These are phyloP conservation scores for Drosophila fungiperda DNA, from an alignment of 2,888 invertebrate species.

Conservation along the genomic window DNA sequence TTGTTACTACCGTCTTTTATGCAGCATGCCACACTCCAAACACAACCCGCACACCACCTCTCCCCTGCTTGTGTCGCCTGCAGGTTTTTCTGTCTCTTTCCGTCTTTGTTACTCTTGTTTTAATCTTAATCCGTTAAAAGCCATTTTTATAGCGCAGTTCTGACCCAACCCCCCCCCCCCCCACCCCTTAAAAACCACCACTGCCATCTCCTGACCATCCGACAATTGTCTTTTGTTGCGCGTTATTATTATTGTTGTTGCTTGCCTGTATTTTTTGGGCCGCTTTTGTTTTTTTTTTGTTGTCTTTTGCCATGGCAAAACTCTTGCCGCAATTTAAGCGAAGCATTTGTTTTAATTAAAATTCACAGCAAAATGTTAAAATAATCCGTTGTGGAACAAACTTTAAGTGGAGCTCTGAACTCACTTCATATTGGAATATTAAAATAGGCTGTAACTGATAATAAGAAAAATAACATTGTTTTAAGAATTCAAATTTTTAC, in stretches of 20 bases:
- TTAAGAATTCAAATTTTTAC: not conserved
- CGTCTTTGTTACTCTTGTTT: constrained; percentile 30
- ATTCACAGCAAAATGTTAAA: constrained; percentile 37
- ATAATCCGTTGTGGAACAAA: not conserved
- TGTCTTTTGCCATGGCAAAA: constrained; percentile 1
- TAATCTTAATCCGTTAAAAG: constrained; percentile 73
- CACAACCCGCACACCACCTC: not conserved
- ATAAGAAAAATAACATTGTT: not conserved
- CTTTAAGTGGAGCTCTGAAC: not conserved
- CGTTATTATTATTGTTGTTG: constrained; percentile 32
- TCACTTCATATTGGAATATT: not conserved
- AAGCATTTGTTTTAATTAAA: constrained; percentile 62
- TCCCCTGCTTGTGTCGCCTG: constrained; percentile 28
- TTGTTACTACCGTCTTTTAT: constrained; percentile 67
- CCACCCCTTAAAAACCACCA: not conserved
- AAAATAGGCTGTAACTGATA: not conserved
- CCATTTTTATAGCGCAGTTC: constrained; percentile 42
- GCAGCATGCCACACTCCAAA: constrained; percentile 30
- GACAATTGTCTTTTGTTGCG: constrained; percentile 57
- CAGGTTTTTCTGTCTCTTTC: constrained; percentile 28
- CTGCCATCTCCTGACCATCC: not conserved
- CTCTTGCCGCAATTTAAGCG: constrained; percentile 29
- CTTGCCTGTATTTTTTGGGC: constrained; percentile 16
- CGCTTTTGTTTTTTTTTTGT: constrained; percentile 23
- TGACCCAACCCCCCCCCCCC: not conserved